These are phyloP conservation scores for Psammodynastes pulverulentus DNA, from an alignment of 2,113 vertebrate genomes.

Conservation along the genomic window DNA sequence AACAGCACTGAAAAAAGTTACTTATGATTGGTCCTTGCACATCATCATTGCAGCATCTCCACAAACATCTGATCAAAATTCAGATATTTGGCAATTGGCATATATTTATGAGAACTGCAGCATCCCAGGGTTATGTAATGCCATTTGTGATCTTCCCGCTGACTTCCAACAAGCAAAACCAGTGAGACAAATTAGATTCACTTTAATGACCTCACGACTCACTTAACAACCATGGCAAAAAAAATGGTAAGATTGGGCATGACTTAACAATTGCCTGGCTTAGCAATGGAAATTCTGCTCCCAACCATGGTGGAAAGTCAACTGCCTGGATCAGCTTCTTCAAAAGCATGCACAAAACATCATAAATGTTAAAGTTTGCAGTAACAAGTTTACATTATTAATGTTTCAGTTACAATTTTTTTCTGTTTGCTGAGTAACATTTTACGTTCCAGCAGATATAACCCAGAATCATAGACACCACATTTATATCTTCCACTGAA, in stretches of 20 bases:
- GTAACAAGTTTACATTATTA: background rate
- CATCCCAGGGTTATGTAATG: background rate
- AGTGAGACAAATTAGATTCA: background rate
- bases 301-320: background rate
- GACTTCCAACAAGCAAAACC: background rate
- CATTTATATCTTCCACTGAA: background rate
- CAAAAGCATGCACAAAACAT: background rate
- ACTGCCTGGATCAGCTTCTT: background rate
- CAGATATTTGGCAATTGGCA: background rate
- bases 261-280: background rate
- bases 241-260: background rate
- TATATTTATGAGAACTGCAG: background rate
- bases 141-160: background rate
- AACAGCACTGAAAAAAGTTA: background rate
- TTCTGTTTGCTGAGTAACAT: background rate
- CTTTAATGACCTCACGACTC: background rate
- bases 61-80: background rate
- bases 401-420: background rate
- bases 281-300: background rate
- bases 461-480: too few species aligned
- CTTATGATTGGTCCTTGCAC: background rate
- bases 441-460: background rate
- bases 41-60: background rate
- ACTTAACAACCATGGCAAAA: background rate
- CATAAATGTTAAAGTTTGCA: background rate